Percentiles rank a stretch among this genome's conserved stretches.
Conservation (phyloP, 2,888 invertebrate species). For the Nomada ferruginata region DNA sequence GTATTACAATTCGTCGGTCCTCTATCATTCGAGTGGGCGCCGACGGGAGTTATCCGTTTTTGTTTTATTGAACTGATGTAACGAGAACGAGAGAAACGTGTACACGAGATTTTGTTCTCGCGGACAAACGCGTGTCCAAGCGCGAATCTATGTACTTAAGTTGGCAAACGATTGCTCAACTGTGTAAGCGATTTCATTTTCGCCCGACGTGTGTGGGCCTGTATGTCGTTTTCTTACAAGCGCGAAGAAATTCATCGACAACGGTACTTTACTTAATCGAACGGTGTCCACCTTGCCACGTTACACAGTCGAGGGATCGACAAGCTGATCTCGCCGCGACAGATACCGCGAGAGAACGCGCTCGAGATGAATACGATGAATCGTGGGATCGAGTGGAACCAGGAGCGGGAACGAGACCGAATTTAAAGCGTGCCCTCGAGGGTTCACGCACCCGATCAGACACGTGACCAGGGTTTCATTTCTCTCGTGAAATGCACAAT, state of each 20-base stretch:
- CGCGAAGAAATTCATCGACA: background rate
- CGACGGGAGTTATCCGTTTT: too few species aligned
- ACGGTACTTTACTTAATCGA: background rate
- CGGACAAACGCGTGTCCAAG: background rate
- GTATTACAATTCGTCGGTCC: too few species aligned
- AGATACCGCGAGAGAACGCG: slow-evolving; percentile 2
- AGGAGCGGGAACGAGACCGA: slow-evolving; percentile 23
- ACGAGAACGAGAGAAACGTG: background rate
- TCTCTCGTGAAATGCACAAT: slow-evolving; percentile 16
- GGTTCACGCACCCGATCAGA: slow-evolving; percentile 4
- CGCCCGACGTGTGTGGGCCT: background rate
- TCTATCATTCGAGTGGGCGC: too few species aligned
- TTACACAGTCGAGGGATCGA: slow-evolving; percentile 15
- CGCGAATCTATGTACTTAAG: slow-evolving; percentile 1
- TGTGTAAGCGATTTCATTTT: background rate
- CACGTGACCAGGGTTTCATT: slow-evolving; percentile 41
- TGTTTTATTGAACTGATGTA: too few species aligned
- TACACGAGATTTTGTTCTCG: slow-evolving; percentile 8
- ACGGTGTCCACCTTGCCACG: background rate
- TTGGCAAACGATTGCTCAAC: background rate
- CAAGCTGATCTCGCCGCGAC: slow-evolving; percentile 27
- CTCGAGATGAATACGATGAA: background rate
- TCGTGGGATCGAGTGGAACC: background rate
- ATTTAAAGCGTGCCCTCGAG: slow-evolving; percentile 17
- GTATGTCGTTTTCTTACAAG: background rate